phyloP scores from a whole-genome alignment of 2,113 vertebrate species.

The Synodontis membranacea region DNA sequence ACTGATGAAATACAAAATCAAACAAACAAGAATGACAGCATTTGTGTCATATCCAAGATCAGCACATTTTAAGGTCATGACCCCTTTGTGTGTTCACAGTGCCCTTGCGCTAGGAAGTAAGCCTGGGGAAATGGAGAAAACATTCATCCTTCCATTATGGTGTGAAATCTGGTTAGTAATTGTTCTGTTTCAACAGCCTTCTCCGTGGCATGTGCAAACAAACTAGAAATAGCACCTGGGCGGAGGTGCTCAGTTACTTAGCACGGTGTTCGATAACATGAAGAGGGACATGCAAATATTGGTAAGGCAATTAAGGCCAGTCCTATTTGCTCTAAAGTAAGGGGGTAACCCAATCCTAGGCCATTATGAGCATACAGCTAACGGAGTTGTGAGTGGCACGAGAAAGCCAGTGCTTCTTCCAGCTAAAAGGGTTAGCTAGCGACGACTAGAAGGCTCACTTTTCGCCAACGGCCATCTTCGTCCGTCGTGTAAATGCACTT shows the following conservation, averaged over 20 bases:
- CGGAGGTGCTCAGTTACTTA: constrained; percentile 66
- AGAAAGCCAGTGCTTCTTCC: constrained; percentile 66
- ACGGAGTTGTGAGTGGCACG: constrained; percentile 61
- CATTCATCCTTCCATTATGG: constrained; percentile 54
- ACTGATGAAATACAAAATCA: not conserved
- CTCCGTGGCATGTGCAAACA: constrained; percentile 67
- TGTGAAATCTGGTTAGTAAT: constrained; percentile 71
- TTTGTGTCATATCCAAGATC: not conserved
- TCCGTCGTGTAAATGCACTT: constrained; percentile 62
- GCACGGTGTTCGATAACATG: constrained; percentile 71
- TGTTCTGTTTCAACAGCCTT: constrained; percentile 60
- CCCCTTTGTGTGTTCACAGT: not conserved
- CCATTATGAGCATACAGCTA: constrained; percentile 69
- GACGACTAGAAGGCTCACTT: constrained; percentile 67
- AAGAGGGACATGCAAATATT: constrained; percentile 77
- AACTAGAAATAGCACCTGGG: constrained; percentile 66
- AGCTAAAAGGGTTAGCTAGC: constrained; percentile 67
- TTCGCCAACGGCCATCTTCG: constrained; percentile 63
- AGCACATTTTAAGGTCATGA: not conserved
- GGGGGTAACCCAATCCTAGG: constrained; percentile 72
- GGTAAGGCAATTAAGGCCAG: constrained; percentile 74
- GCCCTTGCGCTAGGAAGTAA: not conserved
- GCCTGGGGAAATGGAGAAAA: constrained; percentile 59
- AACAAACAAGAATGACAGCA: not conserved
- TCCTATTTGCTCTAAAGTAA: constrained; percentile 70